Conservation (phyloP, 2,797 vertebrate species). For the Hippoglossus hippoglossus region DNA sequence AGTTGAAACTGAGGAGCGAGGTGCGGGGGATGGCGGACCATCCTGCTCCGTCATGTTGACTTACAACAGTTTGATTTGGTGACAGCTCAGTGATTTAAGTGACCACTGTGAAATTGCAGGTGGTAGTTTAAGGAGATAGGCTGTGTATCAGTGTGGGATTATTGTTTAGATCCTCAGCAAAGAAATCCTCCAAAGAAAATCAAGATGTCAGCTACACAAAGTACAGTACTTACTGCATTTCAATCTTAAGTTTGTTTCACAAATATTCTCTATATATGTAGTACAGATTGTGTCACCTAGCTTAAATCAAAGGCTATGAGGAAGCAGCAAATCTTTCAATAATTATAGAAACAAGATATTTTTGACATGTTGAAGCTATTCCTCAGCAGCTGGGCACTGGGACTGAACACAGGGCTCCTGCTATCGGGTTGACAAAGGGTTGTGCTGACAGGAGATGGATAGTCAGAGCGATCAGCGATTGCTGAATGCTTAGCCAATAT, state of each 20-base stretch:
- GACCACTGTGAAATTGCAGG: constrained; percentile 30
- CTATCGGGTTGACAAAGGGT: not conserved
- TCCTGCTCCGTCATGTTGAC: constrained; percentile 11
- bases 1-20: constrained; percentile 28
- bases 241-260: no score
- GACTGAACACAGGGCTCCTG: not conserved
- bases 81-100: constrained; percentile 9
- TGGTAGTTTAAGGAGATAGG: constrained; percentile 4
- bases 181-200: not conserved
- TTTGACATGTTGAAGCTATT: not conserved
- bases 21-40: constrained; percentile 1
- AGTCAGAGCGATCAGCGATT: no score
- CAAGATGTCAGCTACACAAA: no score
- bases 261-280: not conserved
- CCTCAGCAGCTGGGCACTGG: not conserved
- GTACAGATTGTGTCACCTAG: no score
- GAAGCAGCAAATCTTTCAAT: not conserved
- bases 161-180: not conserved
- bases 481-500: no score
- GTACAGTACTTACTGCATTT: no score
- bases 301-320: no score
- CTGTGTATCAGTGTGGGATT: not conserved
- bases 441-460: not conserved
- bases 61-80: constrained; percentile 21
- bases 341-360: not conserved